Evolutionary conservation across 2,888 invertebrate species (phyloP), one percentile per base, ranked within the genome.

Genomic region (Tachina grossa): DNA sequence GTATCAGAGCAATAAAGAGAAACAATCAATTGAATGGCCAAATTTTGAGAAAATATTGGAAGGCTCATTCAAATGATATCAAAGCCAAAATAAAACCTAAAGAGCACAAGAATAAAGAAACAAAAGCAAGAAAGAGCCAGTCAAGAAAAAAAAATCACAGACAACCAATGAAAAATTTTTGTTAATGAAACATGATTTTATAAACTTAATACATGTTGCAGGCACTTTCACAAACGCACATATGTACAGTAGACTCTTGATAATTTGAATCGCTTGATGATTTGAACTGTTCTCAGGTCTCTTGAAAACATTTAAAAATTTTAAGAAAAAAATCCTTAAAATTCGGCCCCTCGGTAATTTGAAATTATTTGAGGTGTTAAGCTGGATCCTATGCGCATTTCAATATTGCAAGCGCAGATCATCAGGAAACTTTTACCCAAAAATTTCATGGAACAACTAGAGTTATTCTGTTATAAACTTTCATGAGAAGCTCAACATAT

Each of bases 131-230:
- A 66, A 53, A 76, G 22, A 66, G 57, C 59, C 53, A 57, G 1
- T 19, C 22, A 69, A 43, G 31, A 8, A 57, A 74, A 39, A 72
- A 69, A 92, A 93, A 93, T 93, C 93, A 93, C 93, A 90, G 92
- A 90, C 92, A 90, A 92, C 93, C 93, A 93, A 93, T 93, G 93
- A 92, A 93, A 93, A 92, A 92, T 92, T 92, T 31, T 92, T 92
- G 92, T 92, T 91, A 92, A 91, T 90, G 90, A 90, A 91, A 92
- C 92, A 91, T 93, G 92, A 92, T 92, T 92, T 92, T 90, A 90
- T 91, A 90, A 84, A 82, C 83, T 84, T 83, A 69, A 45, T 55
- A 43, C 8, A 14, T 69, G 22, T 55, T 49, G 47, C 74, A 49
- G 74, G 74, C 63, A 63, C 31, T 51, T 51, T 22, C 43, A 45